Base-by-base conservation (phyloP, 2,113 vertebrate genomes). In the Suncus etruscus region DNA sequence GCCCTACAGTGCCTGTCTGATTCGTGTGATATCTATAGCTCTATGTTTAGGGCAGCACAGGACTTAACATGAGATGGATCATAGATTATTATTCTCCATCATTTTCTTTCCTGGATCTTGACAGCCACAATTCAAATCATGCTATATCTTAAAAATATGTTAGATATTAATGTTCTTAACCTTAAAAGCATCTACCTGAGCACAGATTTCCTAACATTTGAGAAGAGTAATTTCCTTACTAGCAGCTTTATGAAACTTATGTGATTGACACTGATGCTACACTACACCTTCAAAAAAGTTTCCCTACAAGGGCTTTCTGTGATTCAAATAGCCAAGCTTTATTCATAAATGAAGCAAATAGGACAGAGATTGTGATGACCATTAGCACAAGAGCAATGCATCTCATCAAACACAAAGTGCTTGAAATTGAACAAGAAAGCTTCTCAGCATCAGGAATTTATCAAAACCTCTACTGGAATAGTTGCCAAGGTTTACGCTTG, bases 91-190 rank as follows among this genome's bases (percentile, higher is more conserved):
- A 27, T 63, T 79, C 32, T 14, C 14, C 70, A 47, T 22, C 11
- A 3, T 47, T 84, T 79, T 32, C 51, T 91, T 25, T 80, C 54
- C 54, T 51, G 9, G n/a, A 82, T 83, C 65, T 85, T 69, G 39
- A 15, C 15, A 58, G 54, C 86, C 20, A 22, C 2, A 27, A 15
- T 87, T 95, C 6, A 69, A 29, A 87, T 32, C 32, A n/a, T 24
- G 10, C 39, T 14, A 16, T 88, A 6, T 68, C 54, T 90, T 39
- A n/a, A 47, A 48, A 66, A 24, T 45, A 22, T 50, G 47, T 90
- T 39, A n/a, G 39, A 25, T 86, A 32, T 45, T 2, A n/a, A 18
- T 65, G 32, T n/a, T 1, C 11, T 65, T 32, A 61, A 1, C 16
- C 5, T 84, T 92, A 39, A 29, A 8, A 47, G 22, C 6, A 11